phyloP scores from a whole-genome alignment of 1,140 invertebrate species.

The Drosophila murphyi region DNA sequence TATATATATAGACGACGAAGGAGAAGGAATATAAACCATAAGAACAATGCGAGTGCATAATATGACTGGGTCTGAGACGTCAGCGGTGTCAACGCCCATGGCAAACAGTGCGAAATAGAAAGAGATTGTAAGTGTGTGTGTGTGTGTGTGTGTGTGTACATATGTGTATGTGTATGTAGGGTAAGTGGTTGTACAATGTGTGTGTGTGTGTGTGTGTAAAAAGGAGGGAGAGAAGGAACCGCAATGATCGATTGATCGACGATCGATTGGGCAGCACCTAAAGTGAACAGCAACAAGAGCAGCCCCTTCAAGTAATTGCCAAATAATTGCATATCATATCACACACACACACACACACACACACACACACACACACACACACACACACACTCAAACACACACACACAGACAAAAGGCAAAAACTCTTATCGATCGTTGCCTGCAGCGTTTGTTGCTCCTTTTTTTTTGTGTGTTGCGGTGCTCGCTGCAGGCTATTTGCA shows the following conservation, averaged over 20 bases:
- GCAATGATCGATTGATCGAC: conserved; percentile 59
- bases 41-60: conserved; percentile 8
- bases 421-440: conserved; percentile 49
- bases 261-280: conserved; percentile 36
- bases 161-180: neutral
- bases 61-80: conserved; percentile 14
- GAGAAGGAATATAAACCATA: neutral
- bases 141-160: neutral
- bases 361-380: conserved; percentile 13
- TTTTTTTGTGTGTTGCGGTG: conserved; percentile 36
- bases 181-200: neutral
- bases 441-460: conserved; percentile 62
- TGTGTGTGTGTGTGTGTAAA: neutral
- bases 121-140: neutral
- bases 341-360: no score
- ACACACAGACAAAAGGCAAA: neutral
- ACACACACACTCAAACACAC: neutral
- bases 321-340: conserved; percentile 61
- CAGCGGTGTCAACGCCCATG: conserved; percentile 42
- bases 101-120: conserved; percentile 17
- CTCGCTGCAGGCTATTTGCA: conserved; percentile 53
- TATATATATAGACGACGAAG: no score
- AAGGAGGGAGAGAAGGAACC: conserved; percentile 20
- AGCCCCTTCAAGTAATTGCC: conserved; percentile 63
- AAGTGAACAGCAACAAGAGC: conserved; percentile 20